Evolutionary conservation across 2,113 vertebrate genomes (phyloP), one percentile per base, ranked within the genome.

Genomic region (Monopterus albus): DNA sequence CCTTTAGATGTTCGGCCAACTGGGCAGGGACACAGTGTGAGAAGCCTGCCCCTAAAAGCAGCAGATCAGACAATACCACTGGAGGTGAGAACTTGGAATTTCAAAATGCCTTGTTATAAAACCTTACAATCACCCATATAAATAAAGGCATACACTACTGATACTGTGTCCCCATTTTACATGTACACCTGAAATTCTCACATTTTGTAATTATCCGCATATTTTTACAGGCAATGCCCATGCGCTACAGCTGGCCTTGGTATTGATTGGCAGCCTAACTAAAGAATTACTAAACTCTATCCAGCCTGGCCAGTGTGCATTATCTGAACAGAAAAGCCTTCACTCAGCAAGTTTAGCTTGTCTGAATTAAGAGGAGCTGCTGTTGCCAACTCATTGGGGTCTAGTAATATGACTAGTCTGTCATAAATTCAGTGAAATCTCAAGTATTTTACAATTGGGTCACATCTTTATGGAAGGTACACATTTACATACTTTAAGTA

Each of bases 21-120:
- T 99, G 98, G 98, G 97, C 97, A 63, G 98, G 97, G 80, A 98
- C 96, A 2, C 98, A 99, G 70, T 99, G 98, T 76, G 98, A 99
- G 87, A 95, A 97, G 78, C 98, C 97, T 61, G 97, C 97, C 80
- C 98, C 97, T 35, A 99, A 98, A 84, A 99, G 98, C 94, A 99
- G 97, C 94, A 95, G 96, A 85, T 98, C 97, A 66, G 96, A 99
- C 85, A 96, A 97, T 52, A 94, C 95, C 72, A 95, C 93, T 18
- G 95, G 96, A 93, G 95, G 98, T 99, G 93, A 96, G 97, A 94
- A 49, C 6, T 70, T 31, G 10, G 65, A 83, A 29, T 58, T 25
- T 50, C 2, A 29, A 65, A 39, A 47, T 12, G 4, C 14, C 43
- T 57, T 38, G 18, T 26, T 15, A 49, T 25, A 20, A 45, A 45